A percentile compares a stretch with the other conserved stretches of the same genome.
Evolutionary conservation across 2,113 vertebrate genomes (phyloP).

Genomic region (Gobio gobio): DNA sequence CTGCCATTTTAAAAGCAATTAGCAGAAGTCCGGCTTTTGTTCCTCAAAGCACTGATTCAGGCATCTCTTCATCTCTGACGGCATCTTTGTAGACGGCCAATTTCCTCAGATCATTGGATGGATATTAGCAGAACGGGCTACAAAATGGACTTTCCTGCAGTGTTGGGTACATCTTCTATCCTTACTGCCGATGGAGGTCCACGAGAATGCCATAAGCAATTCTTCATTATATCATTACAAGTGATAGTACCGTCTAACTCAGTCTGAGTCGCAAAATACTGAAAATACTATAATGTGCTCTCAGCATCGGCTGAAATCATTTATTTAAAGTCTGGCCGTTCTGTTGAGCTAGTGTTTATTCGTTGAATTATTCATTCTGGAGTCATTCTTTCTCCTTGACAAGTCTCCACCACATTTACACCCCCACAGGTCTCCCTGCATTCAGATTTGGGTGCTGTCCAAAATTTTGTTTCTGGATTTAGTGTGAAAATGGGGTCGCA

Average conservation of each 20-base stretch:
- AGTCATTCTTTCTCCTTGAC: conserved; percentile 12
- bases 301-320: neutral
- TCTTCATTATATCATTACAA: conserved; percentile 11
- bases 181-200: neutral
- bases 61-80: conserved; percentile 8
- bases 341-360: conserved; percentile 23
- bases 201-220: neutral
- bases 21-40: conserved; percentile 65
- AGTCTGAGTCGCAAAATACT: neutral
- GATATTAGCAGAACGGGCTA: conserved; percentile 26
- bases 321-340: conserved; percentile 26
- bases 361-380: conserved; percentile 42
- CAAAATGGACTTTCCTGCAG: neutral
- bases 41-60: conserved; percentile 42
- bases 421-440: conserved; percentile 27
- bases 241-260: neutral
- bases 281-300: conserved; percentile 35
- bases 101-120: conserved; percentile 33
- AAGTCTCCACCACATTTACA: conserved; percentile 46
- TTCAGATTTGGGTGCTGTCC: conserved; percentile 24
- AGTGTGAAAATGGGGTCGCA: conserved; percentile 38
- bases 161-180: conserved; percentile 25
- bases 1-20: conserved; percentile 82
- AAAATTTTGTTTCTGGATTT: conserved; percentile 39
- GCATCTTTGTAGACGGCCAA: conserved; percentile 29